phyloP scores from a whole-genome alignment of 2,113 vertebrate genomes.

The Gallinago undulata region DNA sequence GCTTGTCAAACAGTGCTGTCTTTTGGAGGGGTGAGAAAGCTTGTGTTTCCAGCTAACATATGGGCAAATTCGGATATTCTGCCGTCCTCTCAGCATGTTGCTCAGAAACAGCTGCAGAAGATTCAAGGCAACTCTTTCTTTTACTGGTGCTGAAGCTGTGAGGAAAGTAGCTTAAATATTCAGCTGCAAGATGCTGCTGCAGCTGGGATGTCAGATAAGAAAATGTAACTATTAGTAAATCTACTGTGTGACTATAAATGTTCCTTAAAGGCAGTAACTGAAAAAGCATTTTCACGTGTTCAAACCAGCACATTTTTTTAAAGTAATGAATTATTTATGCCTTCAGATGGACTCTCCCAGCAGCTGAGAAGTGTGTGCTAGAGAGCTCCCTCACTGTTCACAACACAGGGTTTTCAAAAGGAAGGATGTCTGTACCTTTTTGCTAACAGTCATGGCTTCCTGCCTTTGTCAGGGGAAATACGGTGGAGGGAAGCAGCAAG shows the following conservation, averaged over 20 bases:
- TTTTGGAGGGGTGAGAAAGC: neutral
- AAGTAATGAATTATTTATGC: neutral
- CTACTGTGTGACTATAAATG: neutral
- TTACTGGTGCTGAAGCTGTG: neutral
- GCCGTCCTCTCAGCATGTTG: neutral
- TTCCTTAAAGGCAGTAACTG: neutral
- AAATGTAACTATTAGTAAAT: neutral
- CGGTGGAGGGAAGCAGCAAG: slow-evolving; percentile 56
- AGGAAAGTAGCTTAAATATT: neutral
- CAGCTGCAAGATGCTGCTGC: neutral
- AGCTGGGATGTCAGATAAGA: neutral
- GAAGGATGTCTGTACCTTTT: slow-evolving; percentile 34
- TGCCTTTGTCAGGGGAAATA: slow-evolving; percentile 76
- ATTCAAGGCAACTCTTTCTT: neutral
- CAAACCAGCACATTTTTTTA: neutral
- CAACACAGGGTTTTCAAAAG: neutral
- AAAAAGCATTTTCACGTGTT: neutral
- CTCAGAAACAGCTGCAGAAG: slow-evolving; percentile 33
- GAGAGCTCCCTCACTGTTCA: neutral
- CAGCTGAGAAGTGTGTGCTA: neutral
- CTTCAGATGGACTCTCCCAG: neutral
- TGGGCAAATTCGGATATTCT: neutral
- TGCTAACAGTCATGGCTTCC: slow-evolving; percentile 47
- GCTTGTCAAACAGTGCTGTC: neutral
- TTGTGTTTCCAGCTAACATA: neutral